A percentile compares a stretch with the other conserved stretches of the same genome.
Evolutionary conservation across 2,113 vertebrate genomes (phyloP).

Genomic region (Cnemophilus loriae): DNA sequence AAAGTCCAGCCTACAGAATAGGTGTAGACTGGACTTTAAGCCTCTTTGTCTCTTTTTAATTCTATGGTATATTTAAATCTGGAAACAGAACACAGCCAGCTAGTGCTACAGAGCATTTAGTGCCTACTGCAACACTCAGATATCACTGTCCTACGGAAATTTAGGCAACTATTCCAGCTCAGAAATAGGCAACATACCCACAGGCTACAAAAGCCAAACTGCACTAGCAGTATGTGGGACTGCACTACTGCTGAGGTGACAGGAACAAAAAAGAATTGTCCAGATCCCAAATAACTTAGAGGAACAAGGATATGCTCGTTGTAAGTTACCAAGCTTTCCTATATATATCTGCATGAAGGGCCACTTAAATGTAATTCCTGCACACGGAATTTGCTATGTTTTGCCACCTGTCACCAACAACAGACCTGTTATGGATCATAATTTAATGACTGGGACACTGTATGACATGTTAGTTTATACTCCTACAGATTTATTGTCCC

Average conservation of each 20-base stretch:
- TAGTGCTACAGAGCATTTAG: background rate
- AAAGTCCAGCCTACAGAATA: background rate
- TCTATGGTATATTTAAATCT: background rate
- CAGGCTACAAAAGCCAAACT: background rate
- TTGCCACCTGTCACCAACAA: background rate
- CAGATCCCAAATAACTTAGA: background rate
- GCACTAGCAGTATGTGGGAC: background rate
- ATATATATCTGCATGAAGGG: background rate
- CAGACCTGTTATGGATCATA: rapidly evolving
- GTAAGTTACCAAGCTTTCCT: background rate
- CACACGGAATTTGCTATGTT: background rate
- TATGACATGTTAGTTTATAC: background rate
- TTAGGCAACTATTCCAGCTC: background rate
- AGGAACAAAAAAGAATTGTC: background rate
- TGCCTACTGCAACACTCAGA: background rate
- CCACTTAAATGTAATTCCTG: background rate
- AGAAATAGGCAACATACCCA: background rate
- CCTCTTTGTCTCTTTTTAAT: background rate
- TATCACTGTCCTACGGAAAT: background rate
- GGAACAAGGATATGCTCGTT: background rate
- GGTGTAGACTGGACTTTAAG: background rate
- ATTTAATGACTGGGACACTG: background rate
- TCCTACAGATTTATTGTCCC: background rate
- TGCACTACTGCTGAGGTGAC: background rate
- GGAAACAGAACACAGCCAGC: background rate